Evolutionary conservation across 53 echinoderm and acorn worm genomes (phyloP), one percentile per base, ranked within the genome.

Genomic region (Crossaster papposus): DNA sequence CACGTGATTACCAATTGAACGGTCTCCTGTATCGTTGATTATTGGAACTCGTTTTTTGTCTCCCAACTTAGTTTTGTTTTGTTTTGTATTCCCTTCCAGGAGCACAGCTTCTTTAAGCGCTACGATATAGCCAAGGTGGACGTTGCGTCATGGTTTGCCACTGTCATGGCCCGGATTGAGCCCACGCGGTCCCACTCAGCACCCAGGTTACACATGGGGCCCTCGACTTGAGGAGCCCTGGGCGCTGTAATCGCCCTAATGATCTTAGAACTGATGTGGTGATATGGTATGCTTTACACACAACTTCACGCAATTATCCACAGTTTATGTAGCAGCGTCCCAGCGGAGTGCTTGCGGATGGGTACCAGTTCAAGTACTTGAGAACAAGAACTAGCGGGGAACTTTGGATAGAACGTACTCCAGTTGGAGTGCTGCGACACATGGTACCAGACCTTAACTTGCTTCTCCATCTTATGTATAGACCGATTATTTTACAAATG

Each of bases 21-120:
- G n/a, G n/a, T n/a, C n/a, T n/a, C n/a, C n/a, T n/a, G n/a, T n/a
- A 44, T 44, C 9, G 44, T 44, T 44, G 44, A n/a, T 44, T 44
- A 44, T 44, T 44, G 5, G 44, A 44, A 44, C 44, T 44, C 44
- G 9, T 44, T 44, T 44, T 44, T 44, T 44, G 44, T 44, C 44
- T 44, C 9, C 44, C 44, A 44, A 44, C 5, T 44, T 44, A 7
- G 33, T 64, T 38, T 3, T 53, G 4, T 31, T 31, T 12, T 83
- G 18, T 5, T 31, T 33, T 28, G 37, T 84, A 22, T 26, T 4
- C 13, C 44, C 44, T 64, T 83, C 18, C 94, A 97, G 97, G 96
- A 99, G 85, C 99, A 96, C 90, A 93, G 95, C 63, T 99, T 99
- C 94, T 95, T 96, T 90, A 99, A 99, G 89, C 89, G 99, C 79